These are phyloP conservation scores for Mythimna albipuncta DNA, from an alignment of 2,888 invertebrate genomes.

Conservation along the genomic window DNA sequence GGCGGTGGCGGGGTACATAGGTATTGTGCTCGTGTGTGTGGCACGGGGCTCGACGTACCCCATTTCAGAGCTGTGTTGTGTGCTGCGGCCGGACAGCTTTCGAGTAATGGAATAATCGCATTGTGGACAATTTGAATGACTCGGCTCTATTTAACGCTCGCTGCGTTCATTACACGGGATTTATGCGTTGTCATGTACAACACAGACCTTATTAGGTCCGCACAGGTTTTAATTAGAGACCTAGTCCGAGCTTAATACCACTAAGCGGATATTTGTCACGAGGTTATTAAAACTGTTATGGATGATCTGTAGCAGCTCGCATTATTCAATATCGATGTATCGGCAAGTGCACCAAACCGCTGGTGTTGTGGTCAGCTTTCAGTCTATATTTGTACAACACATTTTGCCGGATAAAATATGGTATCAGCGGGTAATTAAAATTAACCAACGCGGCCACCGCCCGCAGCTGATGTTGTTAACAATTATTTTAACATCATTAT, in stretches of 20 bases:
- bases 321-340: constrained; percentile 68
- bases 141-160: constrained; percentile 85
- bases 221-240: constrained; percentile 86
- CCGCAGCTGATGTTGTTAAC: constrained; percentile 75
- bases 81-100: constrained; percentile 76
- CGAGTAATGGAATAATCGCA: constrained; percentile 87
- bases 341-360: constrained; percentile 50
- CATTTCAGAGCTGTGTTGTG: constrained; percentile 67
- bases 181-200: constrained; percentile 87
- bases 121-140: constrained; percentile 88
- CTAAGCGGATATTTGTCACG: constrained; percentile 70
- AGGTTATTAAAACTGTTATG: constrained; percentile 45
- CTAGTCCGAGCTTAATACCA: constrained; percentile 70
- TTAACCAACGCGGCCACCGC: constrained; percentile 77
- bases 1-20: constrained; percentile 18
- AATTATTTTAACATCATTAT: constrained; percentile 83
- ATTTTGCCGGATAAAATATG: constrained; percentile 82
- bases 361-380: constrained; percentile 72
- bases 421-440: constrained; percentile 84
- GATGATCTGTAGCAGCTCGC: constrained; percentile 29
- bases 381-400: constrained; percentile 76
- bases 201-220: constrained; percentile 84
- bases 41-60: constrained; percentile 58
- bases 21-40: constrained; percentile 47
- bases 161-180: constrained; percentile 87